Evolutionary conservation across 2,888 invertebrate genomes (phyloP).

Genomic region (Limnephilus rhombicus): DNA sequence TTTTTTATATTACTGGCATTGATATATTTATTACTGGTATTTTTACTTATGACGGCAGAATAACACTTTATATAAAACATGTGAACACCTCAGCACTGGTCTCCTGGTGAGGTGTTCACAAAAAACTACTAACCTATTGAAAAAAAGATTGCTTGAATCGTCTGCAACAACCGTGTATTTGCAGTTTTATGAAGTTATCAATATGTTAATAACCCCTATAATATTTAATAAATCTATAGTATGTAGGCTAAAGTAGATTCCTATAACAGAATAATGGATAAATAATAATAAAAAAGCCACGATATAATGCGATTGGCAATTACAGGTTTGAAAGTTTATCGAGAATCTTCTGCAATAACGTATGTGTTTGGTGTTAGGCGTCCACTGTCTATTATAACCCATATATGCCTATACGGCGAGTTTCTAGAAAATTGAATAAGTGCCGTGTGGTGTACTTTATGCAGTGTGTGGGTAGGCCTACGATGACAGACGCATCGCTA

Average conservation of each 20-base stretch:
- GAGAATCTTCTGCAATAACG: not conserved
- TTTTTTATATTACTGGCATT: too few relatives aligned
- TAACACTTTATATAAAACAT: too few relatives aligned
- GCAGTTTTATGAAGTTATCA: too few relatives aligned
- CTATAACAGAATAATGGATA: not conserved
- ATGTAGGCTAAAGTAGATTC: not conserved
- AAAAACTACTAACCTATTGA: too few relatives aligned
- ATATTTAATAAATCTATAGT: not conserved
- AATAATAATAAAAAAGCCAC: not conserved
- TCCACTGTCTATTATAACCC: not conserved
- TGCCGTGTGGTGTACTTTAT: not conserved
- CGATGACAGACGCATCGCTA: constrained; percentile 32
- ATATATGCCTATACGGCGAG: not conserved
- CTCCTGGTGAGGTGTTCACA: too few relatives aligned
- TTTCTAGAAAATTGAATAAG: constrained; percentile 29
- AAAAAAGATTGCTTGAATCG: too few relatives aligned
- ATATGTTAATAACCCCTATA: not conserved
- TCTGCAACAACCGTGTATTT: too few relatives aligned
- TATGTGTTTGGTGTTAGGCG: not conserved
- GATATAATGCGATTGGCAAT: not conserved
- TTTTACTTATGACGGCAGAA: too few relatives aligned
- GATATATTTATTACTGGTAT: too few relatives aligned
- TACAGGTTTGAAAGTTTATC: not conserved
- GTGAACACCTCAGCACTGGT: too few relatives aligned
- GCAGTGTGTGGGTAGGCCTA: not conserved